phyloP scores from a whole-genome alignment of 2,797 vertebrate genomes.

The Squalus acanthias region DNA sequence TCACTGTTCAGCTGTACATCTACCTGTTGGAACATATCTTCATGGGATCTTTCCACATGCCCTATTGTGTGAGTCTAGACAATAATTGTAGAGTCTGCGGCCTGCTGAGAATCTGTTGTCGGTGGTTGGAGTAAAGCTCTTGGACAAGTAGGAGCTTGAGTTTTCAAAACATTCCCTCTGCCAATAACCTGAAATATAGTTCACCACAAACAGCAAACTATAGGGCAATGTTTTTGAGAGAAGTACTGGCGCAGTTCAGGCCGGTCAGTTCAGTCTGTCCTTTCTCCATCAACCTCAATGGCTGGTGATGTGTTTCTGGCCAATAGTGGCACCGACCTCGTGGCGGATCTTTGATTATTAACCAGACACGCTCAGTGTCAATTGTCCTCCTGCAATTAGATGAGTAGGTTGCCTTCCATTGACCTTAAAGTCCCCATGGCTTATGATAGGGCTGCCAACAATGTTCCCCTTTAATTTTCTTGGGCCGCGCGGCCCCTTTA shows the following conservation, averaged over 20 bases:
- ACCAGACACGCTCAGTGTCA: neutral
- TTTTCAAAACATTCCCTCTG: neutral
- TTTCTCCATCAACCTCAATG: neutral
- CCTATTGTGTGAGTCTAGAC: neutral
- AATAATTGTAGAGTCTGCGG: constrained; percentile 7
- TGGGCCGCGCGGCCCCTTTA: no score
- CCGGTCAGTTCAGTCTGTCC: neutral
- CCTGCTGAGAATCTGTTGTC: neutral
- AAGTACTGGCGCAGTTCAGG: neutral
- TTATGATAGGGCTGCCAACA: neutral
- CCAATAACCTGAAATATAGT: neutral
- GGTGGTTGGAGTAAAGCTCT: neutral
- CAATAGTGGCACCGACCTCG: no score
- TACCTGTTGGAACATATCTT: neutral
- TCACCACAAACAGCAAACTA: neutral
- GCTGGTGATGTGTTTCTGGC: neutral
- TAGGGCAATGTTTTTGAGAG: neutral
- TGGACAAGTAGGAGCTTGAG: neutral
- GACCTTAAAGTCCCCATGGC: neutral
- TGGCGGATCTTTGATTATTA: no score
- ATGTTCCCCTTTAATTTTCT: no score
- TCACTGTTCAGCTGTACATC: neutral
- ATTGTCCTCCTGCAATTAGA: neutral
- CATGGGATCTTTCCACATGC: neutral
- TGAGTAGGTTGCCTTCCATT: neutral